Percentiles rank a stretch among this genome's conserved stretches.
phyloP scores from a whole-genome alignment of 1,140 invertebrate genomes.

The Formica exsecta region DNA sequence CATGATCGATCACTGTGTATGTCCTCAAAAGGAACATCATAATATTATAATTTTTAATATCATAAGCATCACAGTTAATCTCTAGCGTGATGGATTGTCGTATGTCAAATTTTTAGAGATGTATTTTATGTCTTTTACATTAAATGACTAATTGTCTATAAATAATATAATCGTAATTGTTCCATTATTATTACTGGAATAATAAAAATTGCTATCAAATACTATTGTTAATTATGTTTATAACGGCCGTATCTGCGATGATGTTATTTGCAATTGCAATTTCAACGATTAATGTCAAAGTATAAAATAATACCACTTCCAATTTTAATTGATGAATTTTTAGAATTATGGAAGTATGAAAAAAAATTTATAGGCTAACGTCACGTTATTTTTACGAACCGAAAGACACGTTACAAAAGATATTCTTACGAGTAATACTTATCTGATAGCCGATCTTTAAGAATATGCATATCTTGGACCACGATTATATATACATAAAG shows the following conservation, averaged over 20 bases:
- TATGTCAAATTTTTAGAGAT: constrained; percentile 23
- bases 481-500: neutral
- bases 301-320: constrained; percentile 12
- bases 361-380: constrained; percentile 6
- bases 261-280: constrained; percentile 32
- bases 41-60: constrained; percentile 10
- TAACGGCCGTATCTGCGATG: constrained; percentile 12
- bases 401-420: neutral
- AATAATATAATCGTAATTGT: constrained; percentile 15
- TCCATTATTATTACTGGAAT: neutral
- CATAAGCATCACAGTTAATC: constrained; percentile 6
- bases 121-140: constrained; percentile 32
- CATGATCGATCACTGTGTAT: neutral
- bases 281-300: constrained; percentile 13
- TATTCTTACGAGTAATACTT: constrained; percentile 23
- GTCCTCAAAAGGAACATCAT: neutral
- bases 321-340: neutral
- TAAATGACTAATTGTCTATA: constrained; percentile 8
- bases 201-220: neutral
- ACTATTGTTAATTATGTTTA: constrained; percentile 27
- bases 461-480: constrained; percentile 37
- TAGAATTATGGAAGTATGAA: neutral
- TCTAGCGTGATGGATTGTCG: neutral
- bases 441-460: constrained; percentile 16
- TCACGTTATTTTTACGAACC: neutral